A percentile compares a stretch with the other conserved stretches of the same genome.
These are phyloP conservation scores for Hormiphora californensis DNA, from an alignment of 37 sponge, comb jelly and placozoan genomes.

Conservation along the genomic window DNA sequence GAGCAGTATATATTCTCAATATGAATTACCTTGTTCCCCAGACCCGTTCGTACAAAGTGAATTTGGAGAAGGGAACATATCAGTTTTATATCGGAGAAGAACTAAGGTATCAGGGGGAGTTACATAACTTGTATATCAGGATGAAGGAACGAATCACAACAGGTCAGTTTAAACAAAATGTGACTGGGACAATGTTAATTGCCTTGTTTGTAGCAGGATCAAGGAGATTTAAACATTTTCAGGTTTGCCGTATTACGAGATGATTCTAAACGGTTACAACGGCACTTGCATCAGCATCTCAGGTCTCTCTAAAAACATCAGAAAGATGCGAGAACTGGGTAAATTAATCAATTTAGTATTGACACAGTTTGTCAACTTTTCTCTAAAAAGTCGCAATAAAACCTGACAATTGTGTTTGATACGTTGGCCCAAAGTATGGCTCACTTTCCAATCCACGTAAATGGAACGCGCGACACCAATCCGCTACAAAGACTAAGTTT, in stretches of 20 bases:
- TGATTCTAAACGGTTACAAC: slow-evolving; percentile 38
- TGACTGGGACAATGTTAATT: background rate
- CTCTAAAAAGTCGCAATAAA: too few relatives aligned
- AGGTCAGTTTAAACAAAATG: background rate
- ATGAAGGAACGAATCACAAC: background rate
- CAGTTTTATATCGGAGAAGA: slow-evolving; percentile 12
- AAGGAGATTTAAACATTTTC: background rate
- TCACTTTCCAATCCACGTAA: too few relatives aligned
- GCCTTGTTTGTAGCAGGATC: background rate
- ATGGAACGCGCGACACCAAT: slow-evolving; percentile 13
- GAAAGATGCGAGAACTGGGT: slow-evolving; percentile 40
- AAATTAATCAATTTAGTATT: background rate
- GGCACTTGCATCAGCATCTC: slow-evolving; percentile 23
- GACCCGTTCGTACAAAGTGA: slow-evolving; percentile 2
- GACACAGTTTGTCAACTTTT: background rate
- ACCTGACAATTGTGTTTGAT: too few relatives aligned
- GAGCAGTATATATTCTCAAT: background rate
- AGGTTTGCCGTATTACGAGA: slow-evolving; percentile 43
- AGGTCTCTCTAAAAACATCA: slow-evolving; percentile 32
- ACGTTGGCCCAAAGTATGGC: too few relatives aligned
- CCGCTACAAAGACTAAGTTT: too few relatives aligned
- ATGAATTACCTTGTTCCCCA: background rate
- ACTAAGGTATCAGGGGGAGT: background rate
- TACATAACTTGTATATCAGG: slow-evolving; percentile 34
- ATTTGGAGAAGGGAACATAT: slow-evolving; percentile 11